Evolutionary conservation across 2,888 invertebrate genomes (phyloP).

Genomic region (Lysandra bellargus): DNA sequence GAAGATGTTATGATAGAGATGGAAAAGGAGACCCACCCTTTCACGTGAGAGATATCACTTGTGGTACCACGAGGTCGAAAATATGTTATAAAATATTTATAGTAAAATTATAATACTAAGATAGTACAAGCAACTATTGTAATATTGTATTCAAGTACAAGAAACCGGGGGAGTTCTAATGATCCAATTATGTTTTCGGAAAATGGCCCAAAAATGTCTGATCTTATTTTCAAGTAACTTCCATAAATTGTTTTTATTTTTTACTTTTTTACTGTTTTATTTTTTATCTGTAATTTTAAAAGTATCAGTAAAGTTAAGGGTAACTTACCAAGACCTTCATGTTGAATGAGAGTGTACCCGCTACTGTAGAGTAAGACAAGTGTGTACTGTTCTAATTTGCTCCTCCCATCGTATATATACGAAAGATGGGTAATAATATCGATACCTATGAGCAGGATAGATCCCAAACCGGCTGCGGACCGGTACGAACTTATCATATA

Average conservation of each 20-base stretch:
- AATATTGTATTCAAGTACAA: too few species aligned
- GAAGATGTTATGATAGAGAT: background rate
- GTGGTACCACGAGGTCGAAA: background rate
- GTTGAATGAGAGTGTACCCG: constrained; percentile 39
- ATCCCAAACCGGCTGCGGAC: constrained; percentile 25
- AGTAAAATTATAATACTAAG: background rate
- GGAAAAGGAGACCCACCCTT: background rate
- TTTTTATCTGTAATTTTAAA: too few species aligned
- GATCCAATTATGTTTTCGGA: background rate
- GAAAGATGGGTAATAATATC: constrained; percentile 17
- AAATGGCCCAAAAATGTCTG: background rate
- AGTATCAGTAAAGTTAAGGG: constrained; percentile 3
- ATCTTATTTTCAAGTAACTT: background rate
- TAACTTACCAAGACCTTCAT: constrained; percentile 63
- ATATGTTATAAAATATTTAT: background rate
- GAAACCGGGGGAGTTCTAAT: background rate
- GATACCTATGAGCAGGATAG: constrained; percentile 1
- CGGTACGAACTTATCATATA: constrained; percentile 1
- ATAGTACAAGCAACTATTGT: too few species aligned
- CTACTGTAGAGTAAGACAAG: constrained; percentile 5
- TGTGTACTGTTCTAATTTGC: background rate
- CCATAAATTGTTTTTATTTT: background rate
- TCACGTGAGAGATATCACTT: background rate
- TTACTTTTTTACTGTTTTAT: too few species aligned
- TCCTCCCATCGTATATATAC: constrained; percentile 25